Base-by-base conservation (phyloP, 37 sponge, comb jelly and placozoan species). In the Mnemiopsis leidyi region DNA sequence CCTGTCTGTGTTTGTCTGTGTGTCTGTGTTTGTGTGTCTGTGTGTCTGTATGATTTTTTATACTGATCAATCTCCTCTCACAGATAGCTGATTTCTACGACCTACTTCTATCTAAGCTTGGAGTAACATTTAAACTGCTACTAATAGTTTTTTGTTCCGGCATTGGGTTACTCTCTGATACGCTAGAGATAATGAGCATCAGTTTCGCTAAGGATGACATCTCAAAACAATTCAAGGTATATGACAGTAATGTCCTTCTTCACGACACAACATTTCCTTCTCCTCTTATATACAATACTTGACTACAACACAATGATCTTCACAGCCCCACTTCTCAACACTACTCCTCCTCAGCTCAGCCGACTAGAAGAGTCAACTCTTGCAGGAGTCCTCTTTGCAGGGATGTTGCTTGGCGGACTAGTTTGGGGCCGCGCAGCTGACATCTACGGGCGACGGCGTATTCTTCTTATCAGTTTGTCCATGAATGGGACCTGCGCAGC, bases 391-490 rank as follows among this genome's bases (percentile, higher is more conserved):
- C 92, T 93, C 26, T 82, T 83, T 48, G 69, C 93, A 40, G 97
- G 97, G 0, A 97, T 97, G 97, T 93, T 97, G 96, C 73, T 97
- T 32, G 97, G 97, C 1, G 98, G 96, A 2, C 96, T 95, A 35
- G 69, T 96, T 38, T 97, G 98, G 98, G 98, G 98, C 30, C 83
- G 94, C 28, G 92, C 88, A 69, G 95, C 98, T 23, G 98, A 97
- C 83, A 71, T 94, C 16, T 93, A 94, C 34, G 98, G 98, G 3
- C 93, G 96, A 33, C 76, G 95, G 7, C 92, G 94, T 13, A 95
- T 95, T 83, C 94, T 97, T 38, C 73, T 97, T 39, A 95, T 94
- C 82, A 95, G 95, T 36, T 93, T 96, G 20, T 31, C 93, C 21
- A 76, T 97, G 79, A 97, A 97, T 36, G 98, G 96, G 3, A 0